A percentile compares a stretch with the other conserved stretches of the same genome.
phyloP scores from a whole-genome alignment of 2,888 invertebrate species.

The Nyleta sp. region DNA sequence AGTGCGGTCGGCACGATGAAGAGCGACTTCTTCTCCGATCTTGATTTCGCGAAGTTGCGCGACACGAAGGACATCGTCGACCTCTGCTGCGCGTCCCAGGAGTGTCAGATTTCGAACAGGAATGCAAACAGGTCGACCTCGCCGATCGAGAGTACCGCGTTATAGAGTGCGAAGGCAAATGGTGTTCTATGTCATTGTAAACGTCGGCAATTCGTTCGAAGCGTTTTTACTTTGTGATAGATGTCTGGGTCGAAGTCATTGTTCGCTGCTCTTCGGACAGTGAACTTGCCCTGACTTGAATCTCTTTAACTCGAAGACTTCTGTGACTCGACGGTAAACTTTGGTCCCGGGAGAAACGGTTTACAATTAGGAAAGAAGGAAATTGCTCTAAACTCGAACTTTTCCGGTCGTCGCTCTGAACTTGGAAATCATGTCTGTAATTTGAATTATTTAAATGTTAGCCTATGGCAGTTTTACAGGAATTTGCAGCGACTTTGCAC shows the following conservation, averaged over 20 bases:
- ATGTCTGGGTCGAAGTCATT: background rate
- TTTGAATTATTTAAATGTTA: no score
- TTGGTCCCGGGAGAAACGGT: no score
- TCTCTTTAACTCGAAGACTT: no score
- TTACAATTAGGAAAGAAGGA: no score
- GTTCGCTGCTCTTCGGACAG: no score
- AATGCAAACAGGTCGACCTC: slow-evolving; percentile 74
- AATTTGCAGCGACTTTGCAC: no score
- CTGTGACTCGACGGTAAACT: no score
- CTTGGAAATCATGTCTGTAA: no score
- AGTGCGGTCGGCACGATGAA: slow-evolving; percentile 81
- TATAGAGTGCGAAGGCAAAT: slow-evolving; percentile 68
- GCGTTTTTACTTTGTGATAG: slow-evolving; percentile 34
- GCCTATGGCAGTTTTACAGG: no score
- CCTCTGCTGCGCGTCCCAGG: slow-evolving; percentile 75
- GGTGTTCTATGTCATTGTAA: slow-evolving; percentile 55
- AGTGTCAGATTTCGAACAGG: slow-evolving; percentile 74
- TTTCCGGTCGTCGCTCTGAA: no score
- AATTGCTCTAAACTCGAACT: no score
- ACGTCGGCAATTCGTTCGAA: slow-evolving; percentile 1
- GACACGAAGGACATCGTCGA: slow-evolving; percentile 73
- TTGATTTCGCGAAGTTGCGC: slow-evolving; percentile 77
- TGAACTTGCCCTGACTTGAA: no score
- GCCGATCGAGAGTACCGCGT: slow-evolving; percentile 79
- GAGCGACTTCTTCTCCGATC: slow-evolving; percentile 79